Percentiles rank a stretch among this genome's conserved stretches.
These are phyloP conservation scores for Plagodis dolabraria DNA, from an alignment of 2,888 invertebrate genomes.

Conservation along the genomic window DNA sequence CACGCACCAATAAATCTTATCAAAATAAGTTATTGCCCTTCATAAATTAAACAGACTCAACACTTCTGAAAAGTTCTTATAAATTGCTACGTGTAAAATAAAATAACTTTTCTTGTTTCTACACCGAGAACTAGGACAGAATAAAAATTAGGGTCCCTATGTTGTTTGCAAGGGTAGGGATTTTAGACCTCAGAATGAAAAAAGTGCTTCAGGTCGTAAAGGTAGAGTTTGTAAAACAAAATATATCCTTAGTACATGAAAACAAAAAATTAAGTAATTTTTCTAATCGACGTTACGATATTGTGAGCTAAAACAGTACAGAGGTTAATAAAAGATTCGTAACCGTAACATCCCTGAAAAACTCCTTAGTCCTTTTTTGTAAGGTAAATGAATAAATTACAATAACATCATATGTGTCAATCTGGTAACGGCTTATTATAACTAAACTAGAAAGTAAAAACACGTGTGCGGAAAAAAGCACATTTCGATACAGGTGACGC, in stretches of 20 bases:
- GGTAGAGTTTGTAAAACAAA: background rate
- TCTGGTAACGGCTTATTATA: too few relatives aligned
- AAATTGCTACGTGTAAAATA: conserved; percentile 39
- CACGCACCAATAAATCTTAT: conserved; percentile 32
- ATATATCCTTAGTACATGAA: too few relatives aligned
- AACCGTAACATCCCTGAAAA: too few relatives aligned
- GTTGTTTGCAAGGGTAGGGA: background rate
- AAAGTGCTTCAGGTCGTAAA: background rate
- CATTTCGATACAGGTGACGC: too few relatives aligned
- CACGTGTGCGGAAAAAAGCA: too few relatives aligned
- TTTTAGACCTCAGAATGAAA: background rate
- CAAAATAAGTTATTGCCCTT: conserved; percentile 37
- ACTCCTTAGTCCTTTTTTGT: too few relatives aligned
- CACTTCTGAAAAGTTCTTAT: conserved; percentile 39
- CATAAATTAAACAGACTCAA: conserved; percentile 42
- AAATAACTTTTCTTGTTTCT: conserved; percentile 30
- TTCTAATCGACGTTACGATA: too few relatives aligned
- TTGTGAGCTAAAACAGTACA: too few relatives aligned
- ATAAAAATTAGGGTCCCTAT: conserved; percentile 7
- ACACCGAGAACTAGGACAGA: conserved; percentile 9
- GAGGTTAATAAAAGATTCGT: too few relatives aligned
- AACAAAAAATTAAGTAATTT: background rate
- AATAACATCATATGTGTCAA: too few relatives aligned
- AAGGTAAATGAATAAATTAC: too few relatives aligned
- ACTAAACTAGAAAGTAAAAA: too few relatives aligned